phyloP scores from a whole-genome alignment of 2,797 vertebrate species.

The Oreonectes daqikongensis region DNA sequence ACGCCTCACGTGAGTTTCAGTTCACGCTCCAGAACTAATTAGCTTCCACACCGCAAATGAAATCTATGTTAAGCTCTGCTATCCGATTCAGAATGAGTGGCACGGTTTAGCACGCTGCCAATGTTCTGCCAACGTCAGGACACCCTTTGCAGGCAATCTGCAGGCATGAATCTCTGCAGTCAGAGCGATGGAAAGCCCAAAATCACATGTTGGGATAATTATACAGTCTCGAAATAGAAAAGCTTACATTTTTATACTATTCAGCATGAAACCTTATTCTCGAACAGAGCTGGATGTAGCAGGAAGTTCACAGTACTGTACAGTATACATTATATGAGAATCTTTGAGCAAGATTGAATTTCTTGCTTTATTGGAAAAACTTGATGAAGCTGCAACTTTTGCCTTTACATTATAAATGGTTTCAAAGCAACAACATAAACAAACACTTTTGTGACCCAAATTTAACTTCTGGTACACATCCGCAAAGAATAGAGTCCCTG shows the following conservation, averaged over 20 bases:
- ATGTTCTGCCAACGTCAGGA: conserved; percentile 4
- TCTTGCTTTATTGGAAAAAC: too few species aligned
- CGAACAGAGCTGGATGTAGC: neutral
- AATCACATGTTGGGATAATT: conserved; percentile 12
- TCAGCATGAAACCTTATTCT: conserved; percentile 2
- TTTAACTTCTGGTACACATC: too few species aligned
- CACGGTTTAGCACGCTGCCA: conserved; percentile 30
- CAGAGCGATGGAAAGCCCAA: neutral
- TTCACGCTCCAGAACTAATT: conserved; percentile 74
- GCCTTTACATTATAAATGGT: too few species aligned
- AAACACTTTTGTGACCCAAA: too few species aligned
- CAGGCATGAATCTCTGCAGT: neutral
- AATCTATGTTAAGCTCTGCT: conserved; percentile 68
- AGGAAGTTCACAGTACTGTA: neutral
- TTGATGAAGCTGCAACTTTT: too few species aligned
- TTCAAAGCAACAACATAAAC: too few species aligned
- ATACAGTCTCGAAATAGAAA: conserved; percentile 7
- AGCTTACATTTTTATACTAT: conserved; percentile 30
- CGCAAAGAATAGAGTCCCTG: too few species aligned
- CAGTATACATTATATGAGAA: neutral
- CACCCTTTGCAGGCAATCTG: conserved; percentile 11
- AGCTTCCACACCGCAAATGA: conserved; percentile 63
- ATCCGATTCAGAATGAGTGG: conserved; percentile 52
- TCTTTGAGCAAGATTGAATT: neutral
- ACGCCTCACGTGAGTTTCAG: conserved; percentile 65